Evolutionary conservation across 1,140 invertebrate genomes (phyloP), one percentile per base, ranked within the genome.

Genomic region (Trichomalopsis sarcophagae): DNA sequence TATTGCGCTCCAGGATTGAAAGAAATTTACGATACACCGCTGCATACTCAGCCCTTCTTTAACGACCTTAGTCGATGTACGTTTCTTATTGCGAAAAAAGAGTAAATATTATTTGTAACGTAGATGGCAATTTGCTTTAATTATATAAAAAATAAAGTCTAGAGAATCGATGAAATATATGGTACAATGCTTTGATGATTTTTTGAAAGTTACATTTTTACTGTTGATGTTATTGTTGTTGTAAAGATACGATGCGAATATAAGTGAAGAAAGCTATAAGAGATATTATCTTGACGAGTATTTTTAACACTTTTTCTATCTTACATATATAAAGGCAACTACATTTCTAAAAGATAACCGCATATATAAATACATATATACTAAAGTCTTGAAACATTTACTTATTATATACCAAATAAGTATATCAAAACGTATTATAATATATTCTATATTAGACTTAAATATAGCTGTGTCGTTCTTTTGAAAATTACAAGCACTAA

Each of bases 211-310:
- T 80, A 80, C 62, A 80, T 80, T 80, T 80, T 80, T 80, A 80
- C 78, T 80, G 78, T 80, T 80, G 36, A 80, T 80, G 78, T 80
- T 80, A 69, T 80, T 80, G 78, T 80, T 80, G 78, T 40, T 80
- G 62, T 66, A 80, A 80, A 80, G 21, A 71, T 30, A 71, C 68
- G 30, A 68, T 1, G n/a, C 23, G 62, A 80, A 33, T 23, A 80
- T 44, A 62, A 78, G 11, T 14, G 30, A 80, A 17, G 5, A 80
- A 69, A 80, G 27, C 21, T 68, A 80, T 21, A 55, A 68, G 23
- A 36, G n/a, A 62, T 62, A 66, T 62, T 80, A 68, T 80, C 55
- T 80, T 69, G 33, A 69, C 14, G 78, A 80, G 62, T 80, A 80
- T 80, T 80, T 80, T 80, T 80, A 80, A 80, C 27, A 80, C 78